Conservation (phyloP, 2,113 vertebrate species). For the Marmota flaviventris region DNA sequence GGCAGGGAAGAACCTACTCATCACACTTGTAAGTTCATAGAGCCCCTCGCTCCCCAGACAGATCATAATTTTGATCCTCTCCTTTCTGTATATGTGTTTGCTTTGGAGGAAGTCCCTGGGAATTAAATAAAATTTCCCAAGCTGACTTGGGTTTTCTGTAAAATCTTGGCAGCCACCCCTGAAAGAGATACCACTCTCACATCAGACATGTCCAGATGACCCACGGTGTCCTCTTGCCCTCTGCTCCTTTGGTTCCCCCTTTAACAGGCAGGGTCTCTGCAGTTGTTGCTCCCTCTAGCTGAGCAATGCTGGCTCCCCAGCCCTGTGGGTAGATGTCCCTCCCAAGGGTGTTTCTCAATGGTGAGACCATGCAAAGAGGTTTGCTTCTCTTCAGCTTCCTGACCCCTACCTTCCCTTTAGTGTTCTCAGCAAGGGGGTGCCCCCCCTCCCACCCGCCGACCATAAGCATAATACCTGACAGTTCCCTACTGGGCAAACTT, state of each 20-base stretch:
- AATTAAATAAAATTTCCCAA: conserved; percentile 13
- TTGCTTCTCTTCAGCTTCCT: neutral
- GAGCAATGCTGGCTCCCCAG: neutral
- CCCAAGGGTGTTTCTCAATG: neutral
- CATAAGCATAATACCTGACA: neutral
- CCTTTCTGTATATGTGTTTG: neutral
- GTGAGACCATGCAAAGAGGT: neutral
- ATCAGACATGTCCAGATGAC: conserved; percentile 73
- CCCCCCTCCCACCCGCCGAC: fast-evolving
- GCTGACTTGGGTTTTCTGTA: conserved; percentile 40
- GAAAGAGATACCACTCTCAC: conserved; percentile 73
- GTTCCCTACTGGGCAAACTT: neutral
- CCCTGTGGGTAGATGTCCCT: fast-evolving
- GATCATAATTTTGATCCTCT: conserved; percentile 48
- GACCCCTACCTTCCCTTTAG: neutral
- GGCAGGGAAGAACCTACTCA: neutral
- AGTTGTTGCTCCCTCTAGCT: neutral
- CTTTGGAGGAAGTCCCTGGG: conserved; percentile 62
- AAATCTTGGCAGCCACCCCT: conserved; percentile 76
- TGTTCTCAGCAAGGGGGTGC: neutral
- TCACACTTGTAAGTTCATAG: neutral
- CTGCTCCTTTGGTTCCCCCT: neutral
- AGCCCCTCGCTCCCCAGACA: neutral
- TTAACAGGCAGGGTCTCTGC: neutral
- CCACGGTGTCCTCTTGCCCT: conserved; percentile 71